Evolutionary conservation across 2,888 invertebrate genomes (phyloP), one percentile per base, ranked within the genome.

Genomic region (Hoplodrina ambigua): DNA sequence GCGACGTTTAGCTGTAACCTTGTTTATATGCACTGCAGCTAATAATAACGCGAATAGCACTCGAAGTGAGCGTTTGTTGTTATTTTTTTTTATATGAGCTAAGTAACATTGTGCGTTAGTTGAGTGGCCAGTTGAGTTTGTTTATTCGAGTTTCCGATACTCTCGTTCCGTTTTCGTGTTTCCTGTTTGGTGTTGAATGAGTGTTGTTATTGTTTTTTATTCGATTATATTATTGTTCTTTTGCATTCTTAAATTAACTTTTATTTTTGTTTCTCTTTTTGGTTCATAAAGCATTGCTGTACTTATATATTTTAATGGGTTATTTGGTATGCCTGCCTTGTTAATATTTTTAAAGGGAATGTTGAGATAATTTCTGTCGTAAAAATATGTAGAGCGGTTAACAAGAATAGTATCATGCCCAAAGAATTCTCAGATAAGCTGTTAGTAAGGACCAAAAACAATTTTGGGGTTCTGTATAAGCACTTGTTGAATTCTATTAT

Each of bases 11-110:
- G 90, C 89, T 90, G 90, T 92, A 93, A 94, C 94, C 93, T 92
- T 94, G 94, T 94, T 94, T 94, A 92, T 92, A 94, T 94, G 93
- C 93, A 93, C 91, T 93, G 93, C 91, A 90, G 92, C 94, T 94
- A 94, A 94, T 95, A 94, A 94, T 95, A 94, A 90, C 88, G 92
- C 93, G 92, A 93, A 93, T 93, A 91, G 89, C 92, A 92, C 92
- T 91, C 87, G 81, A 87, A 88, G 89, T 86, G 88, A 88, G 88
- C 88, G 89, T 89, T 91, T 91, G 90, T 91, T 93, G 89, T 91
- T 90, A 90, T 90, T 90, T 88, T 73, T 68, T 72, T 89, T 89
- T 89, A 89, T 89, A 86, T 89, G 86, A 86, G 87, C 88, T 90
- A 87, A 89, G 87, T 88, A 87, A 88, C 86, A 82, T 86, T 86